Conservation (phyloP, 2,113 vertebrate genomes). For the Alligator sinensis region DNA sequence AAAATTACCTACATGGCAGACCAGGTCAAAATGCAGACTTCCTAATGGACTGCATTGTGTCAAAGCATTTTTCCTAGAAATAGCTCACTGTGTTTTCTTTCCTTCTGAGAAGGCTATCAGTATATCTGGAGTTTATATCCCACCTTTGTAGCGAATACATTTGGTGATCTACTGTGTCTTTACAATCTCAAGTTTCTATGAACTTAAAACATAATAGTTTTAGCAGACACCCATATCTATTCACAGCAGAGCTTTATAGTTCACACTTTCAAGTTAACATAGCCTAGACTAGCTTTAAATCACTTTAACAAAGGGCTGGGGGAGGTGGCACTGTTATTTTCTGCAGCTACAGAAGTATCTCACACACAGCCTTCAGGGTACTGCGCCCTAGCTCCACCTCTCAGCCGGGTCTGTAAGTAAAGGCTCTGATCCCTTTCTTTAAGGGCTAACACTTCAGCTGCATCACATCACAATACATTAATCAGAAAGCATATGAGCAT, state of each 20-base stretch:
- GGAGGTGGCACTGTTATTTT: constrained; percentile 44
- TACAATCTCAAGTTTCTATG: constrained; percentile 45
- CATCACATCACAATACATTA: constrained; percentile 21
- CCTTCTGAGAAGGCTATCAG: neutral
- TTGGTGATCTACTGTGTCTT: constrained; percentile 44
- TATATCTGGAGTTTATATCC: constrained; percentile 19
- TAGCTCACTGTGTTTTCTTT: constrained; percentile 42
- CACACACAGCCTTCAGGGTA: neutral
- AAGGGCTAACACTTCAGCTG: constrained; percentile 31
- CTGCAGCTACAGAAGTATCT: neutral
- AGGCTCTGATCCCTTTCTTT: constrained; percentile 29
- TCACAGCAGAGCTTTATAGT: constrained; percentile 52
- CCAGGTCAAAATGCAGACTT: constrained; percentile 60
- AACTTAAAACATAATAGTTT: constrained; percentile 69
- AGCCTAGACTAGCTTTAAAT: constrained; percentile 60
- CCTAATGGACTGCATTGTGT: constrained; percentile 45
- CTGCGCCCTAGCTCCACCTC: constrained; percentile 19
- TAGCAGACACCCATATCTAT: constrained; percentile 58
- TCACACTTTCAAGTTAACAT: constrained; percentile 60
- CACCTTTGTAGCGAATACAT: constrained; percentile 42
- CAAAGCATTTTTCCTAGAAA: constrained; percentile 65
- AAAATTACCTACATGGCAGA: constrained; percentile 64
- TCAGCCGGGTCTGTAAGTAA: constrained; percentile 41
- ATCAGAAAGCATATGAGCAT: constrained; percentile 28
- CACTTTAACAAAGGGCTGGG: constrained; percentile 29